Evolutionary conservation across 2,888 invertebrate genomes (phyloP).

Genomic region (Lasioglossum lativentre): DNA sequence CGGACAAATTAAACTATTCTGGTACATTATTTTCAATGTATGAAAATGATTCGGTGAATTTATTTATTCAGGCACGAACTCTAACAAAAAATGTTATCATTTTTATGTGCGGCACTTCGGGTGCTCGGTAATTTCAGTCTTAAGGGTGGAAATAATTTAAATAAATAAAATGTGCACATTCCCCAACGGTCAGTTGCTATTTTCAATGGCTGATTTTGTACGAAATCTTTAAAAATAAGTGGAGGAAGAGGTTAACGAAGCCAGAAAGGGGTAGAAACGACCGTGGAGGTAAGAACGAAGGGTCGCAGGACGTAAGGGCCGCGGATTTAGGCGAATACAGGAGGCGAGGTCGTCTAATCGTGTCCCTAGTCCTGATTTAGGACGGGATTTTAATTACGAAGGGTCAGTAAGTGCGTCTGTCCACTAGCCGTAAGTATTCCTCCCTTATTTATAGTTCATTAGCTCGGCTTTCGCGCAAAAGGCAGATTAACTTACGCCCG

Average conservation of each 20-base stretch:
- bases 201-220: neutral
- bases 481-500: conserved; percentile 74
- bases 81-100: no score
- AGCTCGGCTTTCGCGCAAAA: conserved; percentile 73
- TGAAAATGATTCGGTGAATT: no score
- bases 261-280: neutral
- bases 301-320: conserved; percentile 62
- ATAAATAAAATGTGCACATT: no score
- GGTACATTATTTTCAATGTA: no score
- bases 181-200: no score
- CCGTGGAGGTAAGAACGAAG: conserved; percentile 51
- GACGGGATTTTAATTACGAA: conserved; percentile 82
- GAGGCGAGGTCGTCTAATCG: conserved; percentile 76
- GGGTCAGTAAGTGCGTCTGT: conserved; percentile 79
- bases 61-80: no score
- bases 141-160: no score
- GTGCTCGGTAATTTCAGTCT: no score
- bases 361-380: conserved; percentile 81
- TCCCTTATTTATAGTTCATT: conserved; percentile 81
- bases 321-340: conserved; percentile 67
- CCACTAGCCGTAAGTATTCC: conserved; percentile 72
- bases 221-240: neutral
- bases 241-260: conserved; percentile 18
- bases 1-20: no score
- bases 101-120: no score